A percentile compares a stretch with the other conserved stretches of the same genome.
Evolutionary conservation across 2,888 invertebrate species (phyloP).

Genomic region (Fragum fragum): DNA sequence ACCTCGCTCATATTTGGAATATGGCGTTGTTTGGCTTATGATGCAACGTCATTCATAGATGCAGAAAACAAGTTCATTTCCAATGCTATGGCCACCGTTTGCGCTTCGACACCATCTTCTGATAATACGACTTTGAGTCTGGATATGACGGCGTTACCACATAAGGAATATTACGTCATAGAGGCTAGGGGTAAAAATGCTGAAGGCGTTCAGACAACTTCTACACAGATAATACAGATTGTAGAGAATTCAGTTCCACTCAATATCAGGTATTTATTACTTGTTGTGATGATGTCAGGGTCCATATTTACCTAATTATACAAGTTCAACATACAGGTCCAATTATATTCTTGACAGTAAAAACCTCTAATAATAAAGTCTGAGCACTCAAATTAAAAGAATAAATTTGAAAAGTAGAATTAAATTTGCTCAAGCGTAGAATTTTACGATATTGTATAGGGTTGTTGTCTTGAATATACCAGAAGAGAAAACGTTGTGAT

Average conservation of each 20-base stretch:
- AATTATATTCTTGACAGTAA: too few species aligned
- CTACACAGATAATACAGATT: constrained; percentile 43
- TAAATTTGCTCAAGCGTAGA: too few species aligned
- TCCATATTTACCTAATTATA: too few species aligned
- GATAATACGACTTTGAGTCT: background rate
- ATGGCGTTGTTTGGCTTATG: constrained; percentile 9
- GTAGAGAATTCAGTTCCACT: background rate
- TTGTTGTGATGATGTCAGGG: too few species aligned
- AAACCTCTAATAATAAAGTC: too few species aligned
- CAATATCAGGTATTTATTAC: constrained; percentile 20
- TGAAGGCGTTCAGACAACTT: constrained; percentile 32
- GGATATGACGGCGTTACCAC: constrained; percentile 9
- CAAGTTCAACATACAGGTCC: too few species aligned
- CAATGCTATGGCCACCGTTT: background rate
- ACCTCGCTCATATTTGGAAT: background rate
- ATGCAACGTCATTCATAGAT: constrained; percentile 9
- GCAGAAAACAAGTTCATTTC: constrained; percentile 2
- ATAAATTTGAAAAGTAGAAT: too few species aligned
- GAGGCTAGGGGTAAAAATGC: constrained; percentile 48
- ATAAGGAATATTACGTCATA: constrained; percentile 45
- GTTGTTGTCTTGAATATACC: too few species aligned
- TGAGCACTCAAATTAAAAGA: too few species aligned
- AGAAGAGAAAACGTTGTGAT: too few species aligned
- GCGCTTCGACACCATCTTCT: background rate
- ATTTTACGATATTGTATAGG: too few species aligned